Percentiles rank a stretch among this genome's conserved stretches.
These are phyloP conservation scores for Pseudococcus viburni DNA, from an alignment of 2,888 invertebrate species.

Conservation along the genomic window DNA sequence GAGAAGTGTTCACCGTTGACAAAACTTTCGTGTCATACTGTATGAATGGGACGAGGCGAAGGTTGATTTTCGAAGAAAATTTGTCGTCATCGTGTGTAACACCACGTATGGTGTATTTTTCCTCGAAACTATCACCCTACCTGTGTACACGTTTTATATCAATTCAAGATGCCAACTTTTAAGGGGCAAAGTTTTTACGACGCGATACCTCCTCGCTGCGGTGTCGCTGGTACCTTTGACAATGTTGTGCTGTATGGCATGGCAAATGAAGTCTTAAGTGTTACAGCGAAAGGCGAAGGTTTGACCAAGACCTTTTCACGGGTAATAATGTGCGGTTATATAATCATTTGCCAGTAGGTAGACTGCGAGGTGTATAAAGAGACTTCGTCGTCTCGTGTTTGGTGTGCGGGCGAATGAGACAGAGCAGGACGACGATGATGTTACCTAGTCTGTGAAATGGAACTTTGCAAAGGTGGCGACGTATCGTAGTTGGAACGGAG, in stretches of 20 bases:
- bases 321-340: background rate
- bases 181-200: background rate
- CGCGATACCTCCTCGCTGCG: background rate
- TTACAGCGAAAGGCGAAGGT: background rate
- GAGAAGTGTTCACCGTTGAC: no score
- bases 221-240: background rate
- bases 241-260: background rate
- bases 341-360: background rate
- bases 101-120: background rate
- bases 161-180: background rate
- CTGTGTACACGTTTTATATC: background rate
- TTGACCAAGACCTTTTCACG: background rate
- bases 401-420: no score
- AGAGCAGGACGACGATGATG: no score
- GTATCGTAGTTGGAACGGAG: no score
- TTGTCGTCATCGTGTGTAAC: background rate
- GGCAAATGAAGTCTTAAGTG: background rate
- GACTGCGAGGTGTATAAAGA: no score
- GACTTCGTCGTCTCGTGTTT: no score
- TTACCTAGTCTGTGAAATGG: no score
- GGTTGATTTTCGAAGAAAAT: background rate
- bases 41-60: no score
- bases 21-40: no score
- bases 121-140: background rate
- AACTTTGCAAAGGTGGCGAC: no score